Conservation (phyloP, 1,140 invertebrate species). For the Dinothrombium tinctorium region DNA sequence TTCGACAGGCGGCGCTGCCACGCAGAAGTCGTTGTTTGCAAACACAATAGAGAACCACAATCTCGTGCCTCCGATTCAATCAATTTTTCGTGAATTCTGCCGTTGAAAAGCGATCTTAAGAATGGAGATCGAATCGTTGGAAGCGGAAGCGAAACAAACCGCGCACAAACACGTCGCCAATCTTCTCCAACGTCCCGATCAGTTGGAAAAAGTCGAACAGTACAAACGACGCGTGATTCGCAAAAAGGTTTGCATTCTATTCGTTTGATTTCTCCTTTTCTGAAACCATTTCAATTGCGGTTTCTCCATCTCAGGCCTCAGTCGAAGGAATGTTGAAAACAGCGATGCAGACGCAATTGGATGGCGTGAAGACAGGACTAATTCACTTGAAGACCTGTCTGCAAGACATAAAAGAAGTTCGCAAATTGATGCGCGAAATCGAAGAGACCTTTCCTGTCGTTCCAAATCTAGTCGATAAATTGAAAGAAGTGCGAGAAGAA, state of each 20-base stretch:
- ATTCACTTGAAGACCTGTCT: slow-evolving; percentile 59
- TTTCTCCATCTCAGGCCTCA: slow-evolving; percentile 38
- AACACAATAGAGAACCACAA: no score
- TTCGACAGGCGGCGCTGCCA: no score
- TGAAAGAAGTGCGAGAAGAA: slow-evolving; percentile 67
- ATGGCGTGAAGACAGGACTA: slow-evolving; percentile 81
- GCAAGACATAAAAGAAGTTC: slow-evolving; percentile 48
- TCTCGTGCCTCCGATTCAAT: no score
- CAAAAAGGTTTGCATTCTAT: slow-evolving; percentile 25
- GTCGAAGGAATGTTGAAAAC: slow-evolving; percentile 92
- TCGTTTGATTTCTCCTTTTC: slow-evolving; percentile 1
- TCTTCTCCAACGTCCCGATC: slow-evolving; percentile 77
- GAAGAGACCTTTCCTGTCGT: slow-evolving; percentile 36
- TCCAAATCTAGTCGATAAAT: slow-evolving; percentile 40
- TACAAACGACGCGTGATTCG: slow-evolving; percentile 37
- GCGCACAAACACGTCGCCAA: slow-evolving; percentile 75
- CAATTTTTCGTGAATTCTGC: no score
- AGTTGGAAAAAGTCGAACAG: slow-evolving; percentile 76
- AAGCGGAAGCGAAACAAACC: slow-evolving; percentile 49
- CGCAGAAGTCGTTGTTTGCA: no score
- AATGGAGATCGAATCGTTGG: slow-evolving; percentile 45
- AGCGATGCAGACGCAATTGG: slow-evolving; percentile 91
- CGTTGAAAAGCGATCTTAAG: no score
- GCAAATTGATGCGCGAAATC: slow-evolving; percentile 34
- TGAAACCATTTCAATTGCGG: background rate